Conservation (phyloP, 1,140 invertebrate species). For the Limonius californicus region DNA sequence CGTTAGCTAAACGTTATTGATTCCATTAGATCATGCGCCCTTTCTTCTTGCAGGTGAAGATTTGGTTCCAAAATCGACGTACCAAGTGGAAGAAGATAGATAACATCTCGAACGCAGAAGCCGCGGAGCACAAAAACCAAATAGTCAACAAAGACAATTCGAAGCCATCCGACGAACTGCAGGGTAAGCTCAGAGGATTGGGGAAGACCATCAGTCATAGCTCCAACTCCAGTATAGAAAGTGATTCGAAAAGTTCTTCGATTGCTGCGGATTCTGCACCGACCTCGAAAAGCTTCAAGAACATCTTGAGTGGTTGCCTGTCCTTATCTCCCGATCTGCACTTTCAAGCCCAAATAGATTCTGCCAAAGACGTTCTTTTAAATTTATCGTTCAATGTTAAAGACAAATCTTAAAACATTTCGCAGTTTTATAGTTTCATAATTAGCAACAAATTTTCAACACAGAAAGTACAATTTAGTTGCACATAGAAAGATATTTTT, state of each 20-base stretch:
- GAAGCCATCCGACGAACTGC: conserved; percentile 17
- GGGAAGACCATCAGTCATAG: conserved; percentile 38
- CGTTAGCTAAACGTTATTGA: conserved; percentile 27
- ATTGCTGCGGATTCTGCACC: conserved; percentile 4
- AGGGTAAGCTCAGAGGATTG: conserved; percentile 23
- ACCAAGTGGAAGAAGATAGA: conserved; percentile 97
- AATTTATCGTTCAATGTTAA: conserved; percentile 40
- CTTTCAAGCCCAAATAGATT: conserved; percentile 37
- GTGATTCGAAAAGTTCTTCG: conserved; percentile 42
- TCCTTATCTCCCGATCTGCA: conserved; percentile 30
- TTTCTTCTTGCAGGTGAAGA: conserved; percentile 78
- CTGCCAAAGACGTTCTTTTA: conserved; percentile 42
- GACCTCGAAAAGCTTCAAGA: neutral
- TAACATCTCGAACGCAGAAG: conserved; percentile 84
- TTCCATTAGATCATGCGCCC: conserved; percentile 24
- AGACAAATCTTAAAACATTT: conserved; percentile 34
- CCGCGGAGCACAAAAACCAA: conserved; percentile 70
- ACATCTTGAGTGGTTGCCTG: conserved; percentile 17
- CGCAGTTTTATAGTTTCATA: neutral
- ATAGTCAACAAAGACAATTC: conserved; percentile 25
- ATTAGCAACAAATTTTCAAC: conserved; percentile 4
- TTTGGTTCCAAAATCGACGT: conserved; percentile 93
- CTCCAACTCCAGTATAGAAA: conserved; percentile 44
- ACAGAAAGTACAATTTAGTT: conserved; percentile 11
- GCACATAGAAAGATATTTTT: conserved; percentile 13